These are phyloP conservation scores for Ophioderma brevispina DNA, from an alignment of 35 echinoderm and acorn worm genomes.

Conservation along the genomic window DNA sequence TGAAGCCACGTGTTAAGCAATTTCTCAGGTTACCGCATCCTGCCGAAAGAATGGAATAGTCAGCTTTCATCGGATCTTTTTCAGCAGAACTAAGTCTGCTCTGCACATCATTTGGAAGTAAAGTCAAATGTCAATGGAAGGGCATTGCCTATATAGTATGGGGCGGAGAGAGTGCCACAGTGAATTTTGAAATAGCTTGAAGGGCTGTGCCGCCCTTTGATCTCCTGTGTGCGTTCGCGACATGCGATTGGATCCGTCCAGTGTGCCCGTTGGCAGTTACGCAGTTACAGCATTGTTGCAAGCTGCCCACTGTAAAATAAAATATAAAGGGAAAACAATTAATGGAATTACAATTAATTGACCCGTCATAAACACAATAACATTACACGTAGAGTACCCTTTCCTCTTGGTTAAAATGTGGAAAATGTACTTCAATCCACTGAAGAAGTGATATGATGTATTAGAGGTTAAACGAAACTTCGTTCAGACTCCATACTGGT, in stretches of 20 bases:
- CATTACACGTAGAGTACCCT: too few relatives aligned
- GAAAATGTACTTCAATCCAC: too few relatives aligned
- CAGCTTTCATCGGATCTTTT: background rate
- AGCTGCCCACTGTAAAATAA: background rate
- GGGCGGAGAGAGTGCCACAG: background rate
- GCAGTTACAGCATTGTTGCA: background rate
- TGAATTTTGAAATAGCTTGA: background rate
- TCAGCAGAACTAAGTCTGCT: background rate
- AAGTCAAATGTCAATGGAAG: background rate
- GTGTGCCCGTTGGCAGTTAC: background rate
- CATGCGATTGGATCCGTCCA: background rate
- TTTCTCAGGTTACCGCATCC: conserved; percentile 62
- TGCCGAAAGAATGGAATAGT: conserved; percentile 42
- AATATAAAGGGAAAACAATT: background rate
- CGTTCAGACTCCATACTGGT: too few relatives aligned
- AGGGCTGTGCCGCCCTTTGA: background rate
- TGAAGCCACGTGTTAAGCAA: conserved; percentile 41
- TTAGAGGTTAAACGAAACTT: too few relatives aligned
- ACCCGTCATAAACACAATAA: too few relatives aligned
- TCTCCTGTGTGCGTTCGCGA: background rate
- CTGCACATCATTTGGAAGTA: background rate
- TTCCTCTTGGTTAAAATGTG: too few relatives aligned
- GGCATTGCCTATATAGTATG: background rate
- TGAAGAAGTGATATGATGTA: too few relatives aligned
- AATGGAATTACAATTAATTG: too few relatives aligned